Percentiles rank a stretch among this genome's conserved stretches.
Evolutionary conservation across 2,797 vertebrate species (phyloP).

Genomic region (Pyrocephalus nanus): DNA sequence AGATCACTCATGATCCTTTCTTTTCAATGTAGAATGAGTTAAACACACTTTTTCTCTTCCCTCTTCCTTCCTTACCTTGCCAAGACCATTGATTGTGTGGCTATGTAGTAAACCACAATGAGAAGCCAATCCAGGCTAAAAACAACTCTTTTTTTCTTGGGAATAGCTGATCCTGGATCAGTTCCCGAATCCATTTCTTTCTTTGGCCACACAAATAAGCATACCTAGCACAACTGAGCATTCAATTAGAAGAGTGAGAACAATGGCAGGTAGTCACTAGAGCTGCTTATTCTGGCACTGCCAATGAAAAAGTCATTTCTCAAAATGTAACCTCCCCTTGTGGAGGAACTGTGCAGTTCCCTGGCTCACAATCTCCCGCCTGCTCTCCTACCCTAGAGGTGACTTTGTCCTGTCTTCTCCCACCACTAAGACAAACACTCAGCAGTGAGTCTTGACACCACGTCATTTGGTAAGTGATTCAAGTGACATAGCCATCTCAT

Average conservation of each 20-base stretch:
- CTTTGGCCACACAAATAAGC: not conserved
- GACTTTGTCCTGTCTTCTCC: not conserved
- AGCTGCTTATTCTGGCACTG: not conserved
- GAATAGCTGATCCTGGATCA: not conserved
- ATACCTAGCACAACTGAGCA: not conserved
- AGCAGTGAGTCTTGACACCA: not conserved
- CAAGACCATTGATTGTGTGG: not conserved
- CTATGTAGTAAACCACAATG: not conserved
- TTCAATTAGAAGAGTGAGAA: not conserved
- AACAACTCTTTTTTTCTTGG: not conserved
- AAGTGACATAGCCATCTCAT: not conserved
- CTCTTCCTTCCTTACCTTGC: not conserved
- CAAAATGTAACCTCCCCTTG: not conserved
- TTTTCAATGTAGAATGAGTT: not conserved
- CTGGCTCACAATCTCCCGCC: not conserved
- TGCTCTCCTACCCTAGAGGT: not conserved
- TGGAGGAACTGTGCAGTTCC: not conserved
- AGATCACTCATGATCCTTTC: rapidly evolving
- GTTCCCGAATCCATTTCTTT: not conserved
- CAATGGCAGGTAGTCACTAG: not conserved
- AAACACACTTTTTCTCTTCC: not conserved
- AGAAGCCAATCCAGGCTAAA: not conserved
- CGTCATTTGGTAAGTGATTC: not conserved
- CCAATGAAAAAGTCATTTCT: not conserved
- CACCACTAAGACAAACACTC: not conserved